These are phyloP conservation scores for Zosterops pallidus DNA, from an alignment of 2,113 vertebrate species.

Conservation along the genomic window DNA sequence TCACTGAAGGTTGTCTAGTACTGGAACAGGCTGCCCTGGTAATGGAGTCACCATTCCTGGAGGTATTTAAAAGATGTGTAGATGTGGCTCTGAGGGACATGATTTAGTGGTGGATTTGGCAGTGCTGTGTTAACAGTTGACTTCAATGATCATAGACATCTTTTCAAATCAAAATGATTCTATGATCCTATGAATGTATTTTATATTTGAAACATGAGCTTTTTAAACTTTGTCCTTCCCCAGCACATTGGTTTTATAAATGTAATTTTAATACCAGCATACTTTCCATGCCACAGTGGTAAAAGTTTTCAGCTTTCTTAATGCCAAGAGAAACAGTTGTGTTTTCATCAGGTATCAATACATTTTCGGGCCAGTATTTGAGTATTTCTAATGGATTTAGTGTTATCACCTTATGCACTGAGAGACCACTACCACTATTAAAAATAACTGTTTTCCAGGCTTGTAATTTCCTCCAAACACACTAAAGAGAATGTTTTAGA, in stretches of 20 bases:
- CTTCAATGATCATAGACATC: not conserved
- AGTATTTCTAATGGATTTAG: not conserved
- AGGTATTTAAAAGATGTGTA: not conserved
- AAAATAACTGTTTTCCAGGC: not conserved
- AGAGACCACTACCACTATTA: not conserved
- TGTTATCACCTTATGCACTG: not conserved
- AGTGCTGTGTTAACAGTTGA: not conserved
- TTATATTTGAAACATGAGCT: not conserved
- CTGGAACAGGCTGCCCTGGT: not conserved
- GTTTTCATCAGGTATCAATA: not conserved
- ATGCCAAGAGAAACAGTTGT: not conserved
- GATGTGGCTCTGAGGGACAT: not conserved
- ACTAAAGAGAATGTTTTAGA: not conserved
- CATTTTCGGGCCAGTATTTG: not conserved
- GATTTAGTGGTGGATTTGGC: not conserved
- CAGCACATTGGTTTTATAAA: not conserved
- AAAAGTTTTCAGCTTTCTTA: not conserved
- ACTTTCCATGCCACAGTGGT: not conserved
- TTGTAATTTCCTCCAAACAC: not conserved
- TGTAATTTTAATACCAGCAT: not conserved
- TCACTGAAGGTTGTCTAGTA: not conserved
- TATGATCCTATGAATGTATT: not conserved
- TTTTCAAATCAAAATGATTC: not conserved
- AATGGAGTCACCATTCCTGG: not conserved
- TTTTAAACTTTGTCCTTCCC: not conserved